Percentiles rank a stretch among this genome's conserved stretches.
Conservation (phyloP, 2,797 vertebrate species). For the Thamnophis elegans region DNA sequence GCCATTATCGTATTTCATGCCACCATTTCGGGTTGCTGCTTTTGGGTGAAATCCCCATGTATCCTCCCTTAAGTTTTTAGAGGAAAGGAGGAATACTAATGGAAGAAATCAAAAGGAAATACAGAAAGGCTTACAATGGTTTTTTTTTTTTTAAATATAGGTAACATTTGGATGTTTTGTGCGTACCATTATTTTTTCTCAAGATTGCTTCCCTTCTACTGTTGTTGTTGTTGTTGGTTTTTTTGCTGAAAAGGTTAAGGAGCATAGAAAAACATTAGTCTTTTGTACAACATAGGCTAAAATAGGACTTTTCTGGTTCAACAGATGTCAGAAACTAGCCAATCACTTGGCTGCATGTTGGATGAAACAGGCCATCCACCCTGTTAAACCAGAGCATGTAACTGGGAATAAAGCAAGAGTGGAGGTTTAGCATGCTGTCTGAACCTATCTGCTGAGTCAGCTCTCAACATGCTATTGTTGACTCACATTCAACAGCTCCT, state of each 20-base stretch:
- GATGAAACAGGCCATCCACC: not conserved
- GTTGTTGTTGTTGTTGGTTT: too few relatives aligned
- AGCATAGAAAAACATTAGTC: not conserved
- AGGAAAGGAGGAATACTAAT: not conserved
- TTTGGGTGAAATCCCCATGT: not conserved
- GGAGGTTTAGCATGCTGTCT: not conserved
- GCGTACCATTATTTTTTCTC: not conserved
- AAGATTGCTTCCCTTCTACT: not conserved
- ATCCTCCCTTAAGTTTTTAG: not conserved
- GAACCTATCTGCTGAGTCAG: not conserved
- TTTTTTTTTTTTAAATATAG: not conserved
- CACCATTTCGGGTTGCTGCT: not conserved
- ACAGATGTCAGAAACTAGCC: not conserved
- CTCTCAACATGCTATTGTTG: not conserved
- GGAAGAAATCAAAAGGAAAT: not conserved
- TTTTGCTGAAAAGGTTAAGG: not conserved
- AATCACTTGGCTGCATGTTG: not conserved
- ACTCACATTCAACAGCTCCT: not conserved
- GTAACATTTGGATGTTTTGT: not conserved
- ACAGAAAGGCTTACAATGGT: not conserved
- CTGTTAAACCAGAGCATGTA: not conserved
- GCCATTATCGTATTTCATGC: not conserved
- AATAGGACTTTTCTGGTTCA: not conserved
- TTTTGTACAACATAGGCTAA: not conserved
- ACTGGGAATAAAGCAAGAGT: not conserved